A percentile compares a stretch with the other conserved stretches of the same genome.
phyloP scores from a whole-genome alignment of 2,113 vertebrate genomes.

The Antechinus stuartii region DNA sequence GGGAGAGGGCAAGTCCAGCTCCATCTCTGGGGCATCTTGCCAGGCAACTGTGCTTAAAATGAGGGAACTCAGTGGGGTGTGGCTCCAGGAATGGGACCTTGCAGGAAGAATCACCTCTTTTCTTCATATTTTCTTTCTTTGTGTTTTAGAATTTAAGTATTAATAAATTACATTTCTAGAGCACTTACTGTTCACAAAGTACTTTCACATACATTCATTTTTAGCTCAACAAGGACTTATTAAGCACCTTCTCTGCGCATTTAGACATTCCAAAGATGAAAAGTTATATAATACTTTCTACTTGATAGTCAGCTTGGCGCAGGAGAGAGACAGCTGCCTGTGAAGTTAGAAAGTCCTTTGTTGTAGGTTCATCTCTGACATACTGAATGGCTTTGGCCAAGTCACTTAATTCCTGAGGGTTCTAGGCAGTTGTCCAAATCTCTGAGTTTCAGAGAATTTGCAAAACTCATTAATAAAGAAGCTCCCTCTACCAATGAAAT shows the following conservation, averaged over 20 bases:
- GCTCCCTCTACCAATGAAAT: not conserved
- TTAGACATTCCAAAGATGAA: not conserved
- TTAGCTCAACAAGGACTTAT: not conserved
- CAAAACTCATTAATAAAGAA: not conserved
- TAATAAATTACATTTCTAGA: not conserved
- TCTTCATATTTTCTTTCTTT: not conserved
- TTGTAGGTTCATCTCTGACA: not conserved
- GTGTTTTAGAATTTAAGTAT: not conserved
- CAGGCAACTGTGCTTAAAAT: not conserved
- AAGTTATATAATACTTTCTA: not conserved
- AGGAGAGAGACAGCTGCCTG: not conserved
- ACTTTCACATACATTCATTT: not conserved
- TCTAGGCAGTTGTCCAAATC: not conserved
- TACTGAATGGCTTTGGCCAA: not conserved
- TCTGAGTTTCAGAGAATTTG: not conserved
- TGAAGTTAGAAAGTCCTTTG: not conserved
- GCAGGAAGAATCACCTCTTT: not conserved
- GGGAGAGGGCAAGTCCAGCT: not conserved
- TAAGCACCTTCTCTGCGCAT: not conserved
- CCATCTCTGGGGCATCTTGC: not conserved
- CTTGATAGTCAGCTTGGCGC: not conserved
- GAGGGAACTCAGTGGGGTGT: not conserved
- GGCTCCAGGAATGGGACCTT: not conserved
- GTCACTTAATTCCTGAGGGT: not conserved
- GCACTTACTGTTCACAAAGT: not conserved